Evolutionary conservation across 2,113 vertebrate genomes (phyloP), one percentile per base, ranked within the genome.

Genomic region (Apus apus): DNA sequence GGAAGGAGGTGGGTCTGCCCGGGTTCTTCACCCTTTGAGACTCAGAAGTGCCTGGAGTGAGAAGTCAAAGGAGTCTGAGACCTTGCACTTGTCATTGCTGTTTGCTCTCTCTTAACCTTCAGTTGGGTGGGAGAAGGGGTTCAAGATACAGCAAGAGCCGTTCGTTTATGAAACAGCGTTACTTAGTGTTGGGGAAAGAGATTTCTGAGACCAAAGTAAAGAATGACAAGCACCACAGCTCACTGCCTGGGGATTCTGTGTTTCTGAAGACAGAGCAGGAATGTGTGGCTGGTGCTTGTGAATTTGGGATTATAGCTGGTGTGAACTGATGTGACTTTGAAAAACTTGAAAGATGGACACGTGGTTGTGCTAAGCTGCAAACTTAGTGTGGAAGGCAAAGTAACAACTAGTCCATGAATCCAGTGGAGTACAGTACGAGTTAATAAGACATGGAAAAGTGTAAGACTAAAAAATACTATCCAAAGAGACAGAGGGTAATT

Each of bases 41-140:
- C 30, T 53, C n/a, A 40, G 40, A 60, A 56, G n/a, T 8, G 60
- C 30, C 17, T 36, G 7, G 18, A n/a, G 20, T 54, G 32, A 65
- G 17, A 17, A 56, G 23, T 56, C 2, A 2, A 48, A 50, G 0
- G 4, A 67, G 11, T 72, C 45, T 68, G 23, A 79, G 62, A 60
- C 38, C 27, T 74, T 36, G 16, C 2, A 3, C 34, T 21, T 71
- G 34, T 88, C 77, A 56, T 45, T 89, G 23, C 15, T 87, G 16
- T 90, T 72, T 2, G 1, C 27, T 27, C 25, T 50, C 21, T 0
- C 0, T 30, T 73, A 50, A 56, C 18, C 8, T 8, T 64, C 51
- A 18, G 3, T 1, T 78, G 14, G 11, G 34, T 56, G 32, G 34
- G 45, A 71, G 50, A 60, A 65, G 11, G 26, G 6, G 15, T 76